Evolutionary conservation across 1,140 invertebrate species (phyloP), one percentile per base, ranked within the genome.

Genomic region (Cherax destructor): DNA sequence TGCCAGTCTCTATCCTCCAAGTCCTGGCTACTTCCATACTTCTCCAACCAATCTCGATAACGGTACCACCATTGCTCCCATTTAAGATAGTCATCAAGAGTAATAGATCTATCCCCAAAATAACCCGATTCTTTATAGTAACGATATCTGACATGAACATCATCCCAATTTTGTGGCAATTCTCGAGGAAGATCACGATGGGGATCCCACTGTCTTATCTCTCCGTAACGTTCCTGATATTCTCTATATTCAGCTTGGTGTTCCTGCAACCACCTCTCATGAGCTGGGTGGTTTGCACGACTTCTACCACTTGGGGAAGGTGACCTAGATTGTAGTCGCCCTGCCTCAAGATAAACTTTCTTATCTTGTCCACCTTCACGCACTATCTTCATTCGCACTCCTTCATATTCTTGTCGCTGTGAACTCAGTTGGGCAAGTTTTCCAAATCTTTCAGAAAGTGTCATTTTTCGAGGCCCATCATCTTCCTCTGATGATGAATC

Each of bases 11-110:
- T 85, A 18, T 91, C 89, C 41, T 91, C 89, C 7, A 85, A 21
- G 10, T 91, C 89, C 30, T 91, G 89, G 74, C 84, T 76, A 18
- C 81, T 83, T 16, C 92, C 92, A 84, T 98, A 97, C 52, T 97
- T 96, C 94, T 97, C 97, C 90, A 98, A 94, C 97, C 97, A 98
- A 94, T 98, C 97, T 94, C 98, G 97, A 94, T 98, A 98, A 93
- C 97, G 97, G 94, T 98, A 98, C 97, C 97, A 98, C 97, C 97
- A 98, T 94, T 98, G 97, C 94, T 98, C 97, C 97, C 97, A 98
- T 94, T 98, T 98, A 52, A 98, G 96, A 94, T 98, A 98, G 94
- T 98, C 97, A 89, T 97, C 96, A 59, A 97, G 95, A 0, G 96
- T 96, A 9, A 97, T 93, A 21, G 93, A 93, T 11, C 95, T 81